Percentiles rank a stretch among this genome's conserved stretches.
phyloP scores from a whole-genome alignment of 2,888 invertebrate genomes.

The Trimorus sp. region DNA sequence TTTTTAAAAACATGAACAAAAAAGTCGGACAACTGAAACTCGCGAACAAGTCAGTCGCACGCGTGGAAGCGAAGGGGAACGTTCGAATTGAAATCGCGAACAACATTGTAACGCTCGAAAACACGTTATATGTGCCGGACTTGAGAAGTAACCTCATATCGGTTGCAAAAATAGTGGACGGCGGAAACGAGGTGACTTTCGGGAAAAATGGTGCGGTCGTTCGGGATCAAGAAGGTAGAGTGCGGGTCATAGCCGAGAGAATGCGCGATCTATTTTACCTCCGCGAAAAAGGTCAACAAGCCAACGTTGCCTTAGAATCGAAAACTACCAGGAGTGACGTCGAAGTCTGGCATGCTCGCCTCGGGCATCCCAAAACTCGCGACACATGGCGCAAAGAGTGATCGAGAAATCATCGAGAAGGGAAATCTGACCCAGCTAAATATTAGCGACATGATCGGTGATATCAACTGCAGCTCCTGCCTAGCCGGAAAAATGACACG shows the following conservation, averaged over 20 bases:
- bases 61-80: conserved; percentile 23
- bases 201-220: conserved; percentile 36
- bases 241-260: conserved; percentile 46
- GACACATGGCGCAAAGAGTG: conserved; percentile 37
- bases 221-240: conserved; percentile 23
- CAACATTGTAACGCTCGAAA: background rate
- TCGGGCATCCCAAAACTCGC: conserved; percentile 58
- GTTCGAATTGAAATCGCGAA: conserved; percentile 2
- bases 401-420: background rate
- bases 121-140: conserved; percentile 33
- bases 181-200: conserved; percentile 12
- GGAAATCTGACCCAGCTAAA: background rate
- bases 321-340: background rate
- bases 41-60: conserved; percentile 10
- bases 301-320: conserved; percentile 47
- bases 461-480: background rate
- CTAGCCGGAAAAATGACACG: conserved; percentile 20
- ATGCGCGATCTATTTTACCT: conserved; percentile 62
- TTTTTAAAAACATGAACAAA: background rate
- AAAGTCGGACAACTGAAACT: conserved; percentile 1
- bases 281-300: background rate
- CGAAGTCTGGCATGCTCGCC: conserved; percentile 54
- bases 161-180: conserved; percentile 25
- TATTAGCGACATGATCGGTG: background rate
- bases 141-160: conserved; percentile 28